These are phyloP conservation scores for Perccottus glenii DNA, from an alignment of 2,113 vertebrate species.

Conservation along the genomic window DNA sequence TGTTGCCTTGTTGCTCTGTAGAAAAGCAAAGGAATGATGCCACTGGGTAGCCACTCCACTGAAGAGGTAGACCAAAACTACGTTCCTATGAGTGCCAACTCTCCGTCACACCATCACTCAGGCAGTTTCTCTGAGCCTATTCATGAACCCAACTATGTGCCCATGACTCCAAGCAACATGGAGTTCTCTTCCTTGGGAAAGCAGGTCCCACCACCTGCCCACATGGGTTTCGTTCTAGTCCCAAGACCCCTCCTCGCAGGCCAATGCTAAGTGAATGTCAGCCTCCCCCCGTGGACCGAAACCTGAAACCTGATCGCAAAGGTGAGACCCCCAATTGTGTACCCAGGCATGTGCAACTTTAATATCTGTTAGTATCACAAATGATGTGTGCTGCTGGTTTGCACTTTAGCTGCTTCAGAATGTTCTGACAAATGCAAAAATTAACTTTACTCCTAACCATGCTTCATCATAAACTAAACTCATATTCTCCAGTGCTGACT, in stretches of 20 bases:
- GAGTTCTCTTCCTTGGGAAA: conserved; percentile 97
- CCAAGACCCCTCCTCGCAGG: conserved; percentile 94
- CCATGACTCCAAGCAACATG: conserved; percentile 96
- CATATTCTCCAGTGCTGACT: conserved; percentile 56
- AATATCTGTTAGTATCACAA: background rate
- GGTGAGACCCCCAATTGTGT: conserved; percentile 78
- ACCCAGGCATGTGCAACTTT: conserved; percentile 30
- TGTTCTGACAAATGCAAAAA: conserved; percentile 36
- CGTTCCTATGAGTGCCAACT: conserved; percentile 97
- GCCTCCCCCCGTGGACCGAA: conserved; percentile 95
- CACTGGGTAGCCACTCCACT: conserved; percentile 86
- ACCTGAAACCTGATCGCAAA: conserved; percentile 99
- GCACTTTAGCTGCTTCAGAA: conserved; percentile 20
- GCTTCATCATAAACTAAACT: conserved; percentile 38
- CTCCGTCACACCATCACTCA: conserved; percentile 92
- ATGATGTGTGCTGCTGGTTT: conserved; percentile 19
- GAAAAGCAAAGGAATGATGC: conserved; percentile 95
- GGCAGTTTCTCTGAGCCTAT: conserved; percentile 89
- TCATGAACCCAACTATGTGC: conserved; percentile 96
- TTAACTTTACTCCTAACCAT: conserved; percentile 9
- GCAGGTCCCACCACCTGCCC: conserved; percentile 97
- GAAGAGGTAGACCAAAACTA: conserved; percentile 98
- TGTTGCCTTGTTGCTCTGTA: conserved; percentile 54
- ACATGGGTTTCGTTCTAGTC: conserved; percentile 97
- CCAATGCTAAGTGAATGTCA: conserved; percentile 91